Conservation (phyloP, 2,888 invertebrate genomes). For the Sepioteuthis lessoniana region DNA sequence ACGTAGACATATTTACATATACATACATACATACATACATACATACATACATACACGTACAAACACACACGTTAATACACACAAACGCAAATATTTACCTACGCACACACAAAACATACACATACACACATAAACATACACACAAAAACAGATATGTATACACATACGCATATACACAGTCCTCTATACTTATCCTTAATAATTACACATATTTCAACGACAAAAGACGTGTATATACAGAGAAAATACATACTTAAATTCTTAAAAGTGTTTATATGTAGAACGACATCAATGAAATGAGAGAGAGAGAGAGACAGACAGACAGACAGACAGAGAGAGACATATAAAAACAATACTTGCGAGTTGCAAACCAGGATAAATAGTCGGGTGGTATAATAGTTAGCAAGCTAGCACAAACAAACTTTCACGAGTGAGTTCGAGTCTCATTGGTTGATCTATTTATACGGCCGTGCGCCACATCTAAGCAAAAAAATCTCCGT, state of each 20-base stretch:
- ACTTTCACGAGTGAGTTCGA: too few relatives aligned
- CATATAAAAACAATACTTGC: neutral
- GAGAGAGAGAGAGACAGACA: neutral
- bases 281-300: neutral
- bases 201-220: too few relatives aligned
- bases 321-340: neutral
- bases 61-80: neutral
- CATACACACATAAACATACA: too few relatives aligned
- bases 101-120: neutral
- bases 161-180: neutral
- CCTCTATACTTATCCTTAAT: neutral
- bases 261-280: neutral
- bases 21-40: neutral
- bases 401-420: too few relatives aligned
- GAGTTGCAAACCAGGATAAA: neutral
- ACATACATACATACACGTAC: neutral
- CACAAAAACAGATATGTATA: neutral
- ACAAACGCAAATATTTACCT: neutral
- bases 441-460: too few relatives aligned
- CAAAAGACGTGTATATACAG: neutral
- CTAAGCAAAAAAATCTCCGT: too few relatives aligned
- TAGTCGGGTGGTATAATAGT: too few relatives aligned
- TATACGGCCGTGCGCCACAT: too few relatives aligned
- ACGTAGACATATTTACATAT: too few relatives aligned
- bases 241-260: neutral